Evolutionary conservation across 2,888 invertebrate genomes (phyloP), one percentile per base, ranked within the genome.

Genomic region (Isoperla grammatica): DNA sequence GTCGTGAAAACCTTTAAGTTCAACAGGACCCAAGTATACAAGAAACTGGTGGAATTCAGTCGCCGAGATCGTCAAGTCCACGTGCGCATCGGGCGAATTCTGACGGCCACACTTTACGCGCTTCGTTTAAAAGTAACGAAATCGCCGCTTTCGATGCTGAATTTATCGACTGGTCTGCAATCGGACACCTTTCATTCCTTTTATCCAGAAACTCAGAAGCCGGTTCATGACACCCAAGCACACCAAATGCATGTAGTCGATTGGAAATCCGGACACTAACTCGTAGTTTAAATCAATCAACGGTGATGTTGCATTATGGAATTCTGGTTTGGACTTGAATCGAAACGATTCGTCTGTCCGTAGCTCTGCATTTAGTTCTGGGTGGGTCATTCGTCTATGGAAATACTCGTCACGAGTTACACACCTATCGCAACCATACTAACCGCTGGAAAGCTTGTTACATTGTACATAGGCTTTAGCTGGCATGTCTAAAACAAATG

Each of bases 401-500:
- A 22, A 22, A 20, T 46, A 46, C 5, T 22, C 22, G n/a, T 20
- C 46, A n/a, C 22, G 22, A 22, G 46, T 46, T 17, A 46, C 58
- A 37, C 63, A 64, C 40, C 50, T 60, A 20, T 60, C 57, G 49
- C 63, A 65, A 45, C 50, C 50, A 29, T 43, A 50, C 45, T 56
- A 61, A 15, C 63, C 63, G 40, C 23, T 58, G 35, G 63, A 61
- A 35, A 40, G 43, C 19, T 48, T 63, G 12, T 53, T 56, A 12
- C 53, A 46, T 37, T 53, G 40, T n/a, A 64, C 42, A 53, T 62
- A 63, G 20, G 45, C 35, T 43, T 61, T 64, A 1, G 64, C 64
- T 2, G 63, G 59, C 35, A 37, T 55, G 57, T 63, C 64, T 48
- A 48, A 56, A 48, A 56, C 40, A 56, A 63, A 53, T 35, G 57